Percentiles rank a stretch among this genome's conserved stretches.
These are phyloP conservation scores for Drosophila kepulauana DNA, from an alignment of 1,140 invertebrate genomes.

Conservation along the genomic window DNA sequence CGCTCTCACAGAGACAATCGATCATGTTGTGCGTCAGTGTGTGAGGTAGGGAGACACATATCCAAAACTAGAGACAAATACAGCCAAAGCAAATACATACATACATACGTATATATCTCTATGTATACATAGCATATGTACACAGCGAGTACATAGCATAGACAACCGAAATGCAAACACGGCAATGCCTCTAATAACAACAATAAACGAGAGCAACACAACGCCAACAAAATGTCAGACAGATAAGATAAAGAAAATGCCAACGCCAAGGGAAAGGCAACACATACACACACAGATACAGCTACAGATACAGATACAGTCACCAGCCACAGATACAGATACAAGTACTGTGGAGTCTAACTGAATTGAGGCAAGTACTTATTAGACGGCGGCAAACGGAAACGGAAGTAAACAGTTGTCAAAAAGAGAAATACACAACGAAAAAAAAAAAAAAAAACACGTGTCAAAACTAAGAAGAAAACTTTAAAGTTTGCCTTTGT, in stretches of 20 bases:
- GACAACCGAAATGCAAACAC: slow-evolving; percentile 49
- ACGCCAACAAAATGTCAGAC: slow-evolving; percentile 31
- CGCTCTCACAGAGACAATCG: slow-evolving; percentile 37
- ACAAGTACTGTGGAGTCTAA: neutral
- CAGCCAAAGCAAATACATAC: slow-evolving; percentile 21
- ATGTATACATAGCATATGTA: neutral
- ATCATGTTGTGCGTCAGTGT: slow-evolving; percentile 54
- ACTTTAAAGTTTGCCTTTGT: neutral
- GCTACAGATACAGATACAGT: slow-evolving; percentile 4
- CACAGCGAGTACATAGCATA: slow-evolving; percentile 32
- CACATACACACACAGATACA: slow-evolving; percentile 18
- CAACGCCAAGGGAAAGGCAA: slow-evolving; percentile 8
- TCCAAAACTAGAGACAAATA: slow-evolving; percentile 36
- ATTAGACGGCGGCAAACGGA: slow-evolving; percentile 2
- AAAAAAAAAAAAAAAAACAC: too few relatives aligned
- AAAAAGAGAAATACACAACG: neutral
- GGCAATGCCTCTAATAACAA: slow-evolving; percentile 39
- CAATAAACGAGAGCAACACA: slow-evolving; percentile 34
- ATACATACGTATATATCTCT: slow-evolving; percentile 4
- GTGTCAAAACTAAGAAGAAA: neutral
- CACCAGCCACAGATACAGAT: neutral
- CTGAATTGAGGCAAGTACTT: neutral
- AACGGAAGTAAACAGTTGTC: slow-evolving; percentile 13
- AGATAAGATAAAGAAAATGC: slow-evolving; percentile 69
- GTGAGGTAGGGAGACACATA: slow-evolving; percentile 7